phyloP scores from a whole-genome alignment of 2,113 vertebrate species.

The Emydura subglobosa region DNA sequence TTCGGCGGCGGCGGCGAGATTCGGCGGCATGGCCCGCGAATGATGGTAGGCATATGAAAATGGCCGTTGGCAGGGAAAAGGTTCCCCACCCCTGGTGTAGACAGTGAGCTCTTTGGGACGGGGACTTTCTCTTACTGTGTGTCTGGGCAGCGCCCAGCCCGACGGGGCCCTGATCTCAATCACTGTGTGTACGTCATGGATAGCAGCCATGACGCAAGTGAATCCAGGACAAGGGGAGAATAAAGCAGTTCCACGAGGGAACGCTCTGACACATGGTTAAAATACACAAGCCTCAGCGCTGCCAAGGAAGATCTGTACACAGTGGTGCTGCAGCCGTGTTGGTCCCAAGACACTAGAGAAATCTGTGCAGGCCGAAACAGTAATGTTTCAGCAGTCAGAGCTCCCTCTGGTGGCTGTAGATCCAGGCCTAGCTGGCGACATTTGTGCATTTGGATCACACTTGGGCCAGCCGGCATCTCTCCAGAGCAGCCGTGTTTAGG shows the following conservation, averaged over 20 bases:
- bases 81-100: too few relatives aligned
- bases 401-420: background rate
- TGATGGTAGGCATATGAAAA: too few relatives aligned
- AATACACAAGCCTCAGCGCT: background rate
- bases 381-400: too few relatives aligned
- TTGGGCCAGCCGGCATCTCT: background rate
- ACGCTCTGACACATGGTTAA: background rate
- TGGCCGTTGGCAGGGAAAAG: too few relatives aligned
- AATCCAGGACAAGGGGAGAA: background rate
- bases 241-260: background rate
- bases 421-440: background rate
- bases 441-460: too few relatives aligned
- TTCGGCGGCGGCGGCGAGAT: too few relatives aligned
- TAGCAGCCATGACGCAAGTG: background rate
- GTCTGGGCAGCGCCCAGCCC: accelerated
- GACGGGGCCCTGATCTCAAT: too few relatives aligned
- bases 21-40: too few relatives aligned
- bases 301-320: background rate
- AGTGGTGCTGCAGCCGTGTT: too few relatives aligned
- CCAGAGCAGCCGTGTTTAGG: background rate
- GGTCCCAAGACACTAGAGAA: too few relatives aligned
- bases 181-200: background rate
- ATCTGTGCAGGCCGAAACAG: too few relatives aligned
- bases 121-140: background rate
- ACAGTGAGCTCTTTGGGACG: background rate